Conservation (phyloP, 37 sponge, comb jelly and placozoan genomes). For the Oopsacas minuta region DNA sequence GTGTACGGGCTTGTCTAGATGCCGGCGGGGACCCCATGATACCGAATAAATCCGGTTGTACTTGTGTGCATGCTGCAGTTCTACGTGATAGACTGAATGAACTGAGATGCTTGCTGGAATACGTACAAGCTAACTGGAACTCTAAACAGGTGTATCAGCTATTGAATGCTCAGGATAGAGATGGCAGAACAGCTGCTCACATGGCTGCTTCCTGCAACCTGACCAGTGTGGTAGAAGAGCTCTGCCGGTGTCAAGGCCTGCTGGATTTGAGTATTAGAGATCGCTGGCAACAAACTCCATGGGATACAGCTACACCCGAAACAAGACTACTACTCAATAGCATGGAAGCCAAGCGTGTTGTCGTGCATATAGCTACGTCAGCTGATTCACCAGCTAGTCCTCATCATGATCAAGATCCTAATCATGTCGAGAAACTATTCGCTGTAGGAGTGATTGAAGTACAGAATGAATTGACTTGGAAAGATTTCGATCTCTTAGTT, state of each 20-base stretch:
- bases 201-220: conserved; percentile 1
- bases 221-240: neutral
- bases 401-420: neutral
- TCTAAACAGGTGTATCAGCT: conserved; percentile 15
- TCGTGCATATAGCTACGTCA: neutral
- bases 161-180: neutral
- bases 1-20: neutral
- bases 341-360: neutral
- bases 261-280: neutral
- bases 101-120: neutral
- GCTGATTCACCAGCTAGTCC: neutral
- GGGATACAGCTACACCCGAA: neutral
- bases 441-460: conserved; percentile 21
- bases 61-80: neutral
- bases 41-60: neutral
- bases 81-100: neutral
- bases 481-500: conserved; percentile 30
- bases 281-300: neutral
- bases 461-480: conserved; percentile 26
- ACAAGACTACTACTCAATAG: neutral
- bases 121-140: neutral
- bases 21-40: neutral
- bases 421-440: neutral
- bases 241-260: conserved; percentile 4
- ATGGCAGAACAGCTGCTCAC: neutral